Evolutionary conservation across 2,113 vertebrate species (phyloP), one percentile per base, ranked within the genome.

Genomic region (Todiramphus chloris): DNA sequence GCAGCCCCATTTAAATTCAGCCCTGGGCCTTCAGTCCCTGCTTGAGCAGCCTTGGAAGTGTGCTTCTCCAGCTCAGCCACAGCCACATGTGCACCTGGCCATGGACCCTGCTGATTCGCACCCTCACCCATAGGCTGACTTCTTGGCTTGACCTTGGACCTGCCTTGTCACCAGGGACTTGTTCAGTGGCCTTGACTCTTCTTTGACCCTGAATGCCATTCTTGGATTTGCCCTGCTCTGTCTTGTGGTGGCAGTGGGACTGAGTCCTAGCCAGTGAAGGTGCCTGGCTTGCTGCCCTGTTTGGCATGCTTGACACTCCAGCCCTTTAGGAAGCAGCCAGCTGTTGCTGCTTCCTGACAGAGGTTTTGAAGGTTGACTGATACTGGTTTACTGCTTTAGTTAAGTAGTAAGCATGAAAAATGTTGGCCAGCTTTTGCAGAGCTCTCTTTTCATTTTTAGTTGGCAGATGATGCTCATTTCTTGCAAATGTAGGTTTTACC

Each of bases 151-250:
- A 23, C 30, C 33, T 63, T 39, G 62, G 28, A 16, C 18, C 15
- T 77, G 43, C 37, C 82, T 31, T 53, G 7, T 51, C 55, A 44
- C 68, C 28, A 5, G 46, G 56, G 51, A 5, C 66, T 46, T 35
- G 25, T 18, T 51, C 1, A 4, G 33, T 58, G 21, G 27, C 58
- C 28, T 76, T 44, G 33, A 37, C 48, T 90, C 46, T 43, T 53
- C 5, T 67, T 37, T 83, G 60, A 58, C 43, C 56, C 16, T 33
- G 25, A 8, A 18, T 60, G 48, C 37, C 6, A 6, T 46, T 80
- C 27, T n/a, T 55, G 13, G 35, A 5, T 53, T 16, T 58, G n/a
- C 43, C 15, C 11, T 23, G 15, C n/a, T 63, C 10, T 0, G 0
- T 7, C 48, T 16, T 17, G 5, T 5, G 4, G 44, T n/a, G 41